A percentile compares a stretch with the other conserved stretches of the same genome.
phyloP scores from a whole-genome alignment of 92 coral and sea anemone species.

The Zoanthus solanderi region DNA sequence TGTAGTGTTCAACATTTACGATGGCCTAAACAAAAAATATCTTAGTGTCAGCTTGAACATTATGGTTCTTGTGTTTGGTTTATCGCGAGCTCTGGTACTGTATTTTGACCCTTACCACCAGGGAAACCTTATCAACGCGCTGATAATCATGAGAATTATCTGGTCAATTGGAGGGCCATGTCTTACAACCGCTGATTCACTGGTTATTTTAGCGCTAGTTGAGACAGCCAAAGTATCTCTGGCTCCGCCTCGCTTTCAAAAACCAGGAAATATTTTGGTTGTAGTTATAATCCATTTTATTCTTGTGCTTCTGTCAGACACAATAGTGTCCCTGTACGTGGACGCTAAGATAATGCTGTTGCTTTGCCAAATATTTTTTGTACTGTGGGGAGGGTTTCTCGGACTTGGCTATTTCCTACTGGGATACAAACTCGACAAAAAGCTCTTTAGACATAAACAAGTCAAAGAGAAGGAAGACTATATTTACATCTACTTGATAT shows the following conservation, averaged over 20 bases:
- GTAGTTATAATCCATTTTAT: conserved; percentile 74
- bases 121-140: conserved; percentile 72
- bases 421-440: conserved; percentile 84
- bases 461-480: conserved; percentile 79
- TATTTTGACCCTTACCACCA: conserved; percentile 96
- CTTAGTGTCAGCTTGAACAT: conserved; percentile 84
- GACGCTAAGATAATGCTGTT: conserved; percentile 92
- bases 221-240: conserved; percentile 79
- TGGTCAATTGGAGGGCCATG: conserved; percentile 99
- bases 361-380: conserved; percentile 84
- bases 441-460: conserved; percentile 76
- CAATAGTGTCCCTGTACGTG: conserved; percentile 79
- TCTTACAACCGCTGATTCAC: conserved; percentile 90
- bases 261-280: conserved; percentile 58
- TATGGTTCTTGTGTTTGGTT: conserved; percentile 86
- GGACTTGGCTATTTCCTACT: conserved; percentile 86
- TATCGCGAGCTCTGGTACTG: conserved; percentile 83
- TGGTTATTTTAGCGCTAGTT: conserved; percentile 89
- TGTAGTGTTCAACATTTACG: conserved; percentile 81
- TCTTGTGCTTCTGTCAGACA: conserved; percentile 79
- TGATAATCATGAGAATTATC: conserved; percentile 74
- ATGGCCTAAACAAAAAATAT: conserved; percentile 82
- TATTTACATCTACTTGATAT: conserved; percentile 74
- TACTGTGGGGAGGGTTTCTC: conserved; percentile 80
- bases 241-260: conserved; percentile 86